phyloP scores from a whole-genome alignment of 1,140 invertebrate genomes.

The Apis laboriosa region DNA sequence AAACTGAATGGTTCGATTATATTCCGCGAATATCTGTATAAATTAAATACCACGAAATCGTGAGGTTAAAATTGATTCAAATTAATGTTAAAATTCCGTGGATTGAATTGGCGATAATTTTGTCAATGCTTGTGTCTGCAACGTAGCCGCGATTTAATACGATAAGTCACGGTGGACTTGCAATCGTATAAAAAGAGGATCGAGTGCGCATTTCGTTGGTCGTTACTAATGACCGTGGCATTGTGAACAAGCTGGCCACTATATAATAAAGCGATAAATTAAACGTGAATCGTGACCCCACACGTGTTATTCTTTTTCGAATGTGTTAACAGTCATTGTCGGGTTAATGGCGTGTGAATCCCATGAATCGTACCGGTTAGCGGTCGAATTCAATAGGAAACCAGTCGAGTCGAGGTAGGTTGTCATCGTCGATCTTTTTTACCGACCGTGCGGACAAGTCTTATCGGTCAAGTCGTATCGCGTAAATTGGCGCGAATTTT shows the following conservation, averaged over 20 bases:
- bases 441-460: background rate
- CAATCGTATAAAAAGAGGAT: conserved; percentile 13
- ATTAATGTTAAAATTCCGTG: no score
- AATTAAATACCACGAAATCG: no score
- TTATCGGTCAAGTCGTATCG: background rate
- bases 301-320: conserved; percentile 35
- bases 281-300: conserved; percentile 39
- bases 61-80: no score
- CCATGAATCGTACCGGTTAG: conserved; percentile 54
- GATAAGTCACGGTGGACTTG: conserved; percentile 13
- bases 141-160: conserved; percentile 6
- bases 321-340: conserved; percentile 61
- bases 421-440: conserved; percentile 29
- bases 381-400: conserved; percentile 36
- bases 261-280: conserved; percentile 76
- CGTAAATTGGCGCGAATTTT: background rate
- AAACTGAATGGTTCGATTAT: background rate
- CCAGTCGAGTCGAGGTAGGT: conserved; percentile 27
- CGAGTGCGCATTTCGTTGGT: conserved; percentile 31
- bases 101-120: no score
- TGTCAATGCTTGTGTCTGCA: background rate
- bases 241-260: conserved; percentile 53
- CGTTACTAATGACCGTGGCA: conserved; percentile 60
- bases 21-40: no score
- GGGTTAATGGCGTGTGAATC: conserved; percentile 64